Evolutionary conservation across 37 sponge, comb jelly and placozoan genomes (phyloP).

Genomic region (Amphimedon queenslandica): DNA sequence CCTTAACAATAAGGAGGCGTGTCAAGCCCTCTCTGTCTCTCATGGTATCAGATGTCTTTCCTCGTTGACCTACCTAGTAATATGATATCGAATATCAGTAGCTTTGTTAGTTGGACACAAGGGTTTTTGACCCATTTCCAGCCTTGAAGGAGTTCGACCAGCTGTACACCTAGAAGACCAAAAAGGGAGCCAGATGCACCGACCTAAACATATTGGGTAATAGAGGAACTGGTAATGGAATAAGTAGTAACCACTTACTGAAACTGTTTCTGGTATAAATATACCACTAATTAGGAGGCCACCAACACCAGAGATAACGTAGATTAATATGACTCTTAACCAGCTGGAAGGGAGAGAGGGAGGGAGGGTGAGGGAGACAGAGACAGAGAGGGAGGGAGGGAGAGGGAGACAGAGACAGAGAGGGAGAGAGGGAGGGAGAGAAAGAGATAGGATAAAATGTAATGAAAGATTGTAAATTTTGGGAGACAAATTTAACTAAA

Average conservation of each 20-base stretch:
- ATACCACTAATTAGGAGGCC: constrained; percentile 76
- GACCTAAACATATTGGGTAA: constrained; percentile 36
- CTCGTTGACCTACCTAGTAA: constrained; percentile 44
- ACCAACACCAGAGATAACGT: constrained; percentile 81
- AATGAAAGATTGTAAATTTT: neutral
- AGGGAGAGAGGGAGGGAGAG: neutral
- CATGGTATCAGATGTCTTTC: too few species aligned
- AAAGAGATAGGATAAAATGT: neutral
- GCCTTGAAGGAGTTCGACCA: constrained; percentile 87
- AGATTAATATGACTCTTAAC: constrained; percentile 76
- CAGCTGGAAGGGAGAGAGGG: constrained; percentile 53
- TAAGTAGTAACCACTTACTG: constrained; percentile 22
- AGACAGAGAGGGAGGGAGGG: neutral
- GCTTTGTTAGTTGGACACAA: constrained; percentile 61
- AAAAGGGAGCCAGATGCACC: constrained; percentile 81
- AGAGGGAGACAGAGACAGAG: too few species aligned
- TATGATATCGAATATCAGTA: constrained; percentile 45
- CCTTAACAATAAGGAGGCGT: too few species aligned
- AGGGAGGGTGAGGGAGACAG: neutral
- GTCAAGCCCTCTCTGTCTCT: too few species aligned
- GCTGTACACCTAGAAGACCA: constrained; percentile 79
- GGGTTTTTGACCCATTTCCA: constrained; percentile 75
- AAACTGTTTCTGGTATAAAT: constrained; percentile 48
- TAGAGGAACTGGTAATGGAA: neutral
- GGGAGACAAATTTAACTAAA: neutral